phyloP scores from a whole-genome alignment of 1,140 invertebrate species.

The Ooceraea biroi region DNA sequence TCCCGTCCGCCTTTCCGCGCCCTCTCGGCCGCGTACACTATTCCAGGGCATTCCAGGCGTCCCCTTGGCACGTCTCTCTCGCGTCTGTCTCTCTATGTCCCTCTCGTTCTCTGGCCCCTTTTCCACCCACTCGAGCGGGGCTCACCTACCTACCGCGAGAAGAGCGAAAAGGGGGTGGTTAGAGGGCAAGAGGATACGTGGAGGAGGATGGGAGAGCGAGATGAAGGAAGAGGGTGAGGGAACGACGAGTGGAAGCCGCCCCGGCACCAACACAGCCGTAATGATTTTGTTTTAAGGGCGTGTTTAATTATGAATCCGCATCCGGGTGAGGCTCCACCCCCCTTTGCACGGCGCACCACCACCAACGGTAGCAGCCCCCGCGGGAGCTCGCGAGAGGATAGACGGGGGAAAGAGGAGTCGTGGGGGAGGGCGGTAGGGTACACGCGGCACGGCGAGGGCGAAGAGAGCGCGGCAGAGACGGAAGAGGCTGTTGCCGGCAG shows the following conservation, averaged over 20 bases:
- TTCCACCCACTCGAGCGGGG: conserved; percentile 52
- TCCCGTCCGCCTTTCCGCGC: conserved; percentile 46
- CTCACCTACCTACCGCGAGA: conserved; percentile 50
- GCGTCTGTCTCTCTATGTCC: conserved; percentile 53
- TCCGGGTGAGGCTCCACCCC: conserved; percentile 85
- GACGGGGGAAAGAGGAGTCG: neutral
- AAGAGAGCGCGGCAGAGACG: conserved; percentile 61
- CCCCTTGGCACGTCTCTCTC: conserved; percentile 67
- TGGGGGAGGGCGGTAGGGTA: conserved; percentile 19
- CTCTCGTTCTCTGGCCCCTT: conserved; percentile 47
- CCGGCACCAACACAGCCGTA: conserved; percentile 80
- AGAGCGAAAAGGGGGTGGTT: conserved; percentile 40
- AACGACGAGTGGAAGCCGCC: conserved; percentile 73
- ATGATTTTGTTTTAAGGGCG: conserved; percentile 87
- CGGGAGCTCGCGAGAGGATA: conserved; percentile 48
- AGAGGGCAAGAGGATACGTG: conserved; percentile 58
- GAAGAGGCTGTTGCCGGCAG: conserved; percentile 65
- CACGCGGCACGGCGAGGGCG: conserved; percentile 49
- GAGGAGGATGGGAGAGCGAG: conserved; percentile 39
- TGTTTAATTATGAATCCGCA: conserved; percentile 87
- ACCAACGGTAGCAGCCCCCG: conserved; percentile 55
- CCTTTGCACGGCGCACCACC: conserved; percentile 72
- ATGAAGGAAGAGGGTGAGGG: conserved; percentile 47
- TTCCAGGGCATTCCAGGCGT: conserved; percentile 35
- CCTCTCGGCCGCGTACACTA: conserved; percentile 28